phyloP scores from a whole-genome alignment of 2,113 vertebrate species.

The Mastomys natalensis region DNA sequence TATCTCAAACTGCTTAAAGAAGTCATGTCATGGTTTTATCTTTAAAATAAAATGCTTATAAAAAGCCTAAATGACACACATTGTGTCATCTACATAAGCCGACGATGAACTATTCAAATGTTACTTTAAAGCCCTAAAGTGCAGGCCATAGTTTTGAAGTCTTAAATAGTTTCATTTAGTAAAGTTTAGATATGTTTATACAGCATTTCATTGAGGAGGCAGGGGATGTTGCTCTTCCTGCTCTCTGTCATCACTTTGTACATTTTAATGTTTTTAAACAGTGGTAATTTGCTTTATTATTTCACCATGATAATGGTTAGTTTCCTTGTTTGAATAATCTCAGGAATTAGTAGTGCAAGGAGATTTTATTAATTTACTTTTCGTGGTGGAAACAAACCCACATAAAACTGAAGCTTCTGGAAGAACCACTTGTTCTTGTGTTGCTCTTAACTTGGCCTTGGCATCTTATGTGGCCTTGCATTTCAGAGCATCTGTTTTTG shows the following conservation, averaged over 20 bases:
- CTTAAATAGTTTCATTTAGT: neutral
- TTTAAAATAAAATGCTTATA: constrained; percentile 42
- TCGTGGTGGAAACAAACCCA: neutral
- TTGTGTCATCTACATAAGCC: constrained; percentile 7
- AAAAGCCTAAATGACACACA: constrained; percentile 22
- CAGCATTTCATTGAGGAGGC: neutral
- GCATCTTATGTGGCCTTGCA: neutral
- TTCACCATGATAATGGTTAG: neutral
- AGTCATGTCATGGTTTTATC: neutral
- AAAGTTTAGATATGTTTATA: neutral
- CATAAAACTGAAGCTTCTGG: neutral
- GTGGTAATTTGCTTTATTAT: neutral
- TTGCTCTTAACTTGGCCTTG: neutral
- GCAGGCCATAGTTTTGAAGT: neutral
- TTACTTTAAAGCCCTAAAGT: neutral
- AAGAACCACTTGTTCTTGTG: neutral
- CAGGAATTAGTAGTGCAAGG: constrained; percentile 1
- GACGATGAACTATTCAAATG: neutral
- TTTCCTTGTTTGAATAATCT: neutral
- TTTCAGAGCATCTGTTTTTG: neutral
- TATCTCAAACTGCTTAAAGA: neutral
- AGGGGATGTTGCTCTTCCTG: neutral
- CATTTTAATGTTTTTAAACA: constrained; percentile 49
- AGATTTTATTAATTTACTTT: neutral
- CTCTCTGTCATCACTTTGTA: neutral